These are phyloP conservation scores for Serilophus lunatus DNA, from an alignment of 2,113 vertebrate species.

Conservation along the genomic window DNA sequence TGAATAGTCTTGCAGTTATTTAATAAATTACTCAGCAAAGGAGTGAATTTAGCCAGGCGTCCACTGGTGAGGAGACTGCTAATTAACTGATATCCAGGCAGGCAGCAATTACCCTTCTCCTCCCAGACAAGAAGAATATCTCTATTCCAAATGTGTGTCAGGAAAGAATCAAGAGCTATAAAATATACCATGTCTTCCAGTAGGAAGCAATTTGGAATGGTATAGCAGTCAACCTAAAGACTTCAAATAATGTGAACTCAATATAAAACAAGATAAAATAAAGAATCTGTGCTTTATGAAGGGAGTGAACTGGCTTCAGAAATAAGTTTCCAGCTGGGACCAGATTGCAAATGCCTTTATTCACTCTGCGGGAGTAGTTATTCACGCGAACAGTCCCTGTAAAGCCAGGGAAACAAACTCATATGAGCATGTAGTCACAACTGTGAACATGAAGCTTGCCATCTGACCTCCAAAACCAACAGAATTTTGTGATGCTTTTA, in stretches of 20 bases:
- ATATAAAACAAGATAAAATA: neutral
- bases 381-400: neutral
- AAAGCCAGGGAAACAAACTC: constrained; percentile 29
- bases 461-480: constrained; percentile 33
- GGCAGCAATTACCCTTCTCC: constrained; percentile 48
- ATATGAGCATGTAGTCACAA: neutral
- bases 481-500: neutral
- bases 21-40: constrained; percentile 35
- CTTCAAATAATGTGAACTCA: neutral
- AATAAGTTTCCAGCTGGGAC: constrained; percentile 41
- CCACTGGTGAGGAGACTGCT: constrained; percentile 39
- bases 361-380: constrained; percentile 34
- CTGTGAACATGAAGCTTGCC: constrained; percentile 10
- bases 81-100: constrained; percentile 54
- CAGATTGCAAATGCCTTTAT: constrained; percentile 59
- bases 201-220: neutral
- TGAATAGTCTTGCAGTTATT: neutral
- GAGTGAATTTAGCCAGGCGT: constrained; percentile 1
- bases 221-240: neutral
- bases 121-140: constrained; percentile 11
- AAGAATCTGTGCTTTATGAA: neutral
- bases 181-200: neutral
- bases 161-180: constrained; percentile 1
- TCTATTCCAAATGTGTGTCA: neutral
- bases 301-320: constrained; percentile 30